These are phyloP conservation scores for Dunckerocampus dactyliophorus DNA, from an alignment of 2,113 vertebrate genomes.

Conservation along the genomic window DNA sequence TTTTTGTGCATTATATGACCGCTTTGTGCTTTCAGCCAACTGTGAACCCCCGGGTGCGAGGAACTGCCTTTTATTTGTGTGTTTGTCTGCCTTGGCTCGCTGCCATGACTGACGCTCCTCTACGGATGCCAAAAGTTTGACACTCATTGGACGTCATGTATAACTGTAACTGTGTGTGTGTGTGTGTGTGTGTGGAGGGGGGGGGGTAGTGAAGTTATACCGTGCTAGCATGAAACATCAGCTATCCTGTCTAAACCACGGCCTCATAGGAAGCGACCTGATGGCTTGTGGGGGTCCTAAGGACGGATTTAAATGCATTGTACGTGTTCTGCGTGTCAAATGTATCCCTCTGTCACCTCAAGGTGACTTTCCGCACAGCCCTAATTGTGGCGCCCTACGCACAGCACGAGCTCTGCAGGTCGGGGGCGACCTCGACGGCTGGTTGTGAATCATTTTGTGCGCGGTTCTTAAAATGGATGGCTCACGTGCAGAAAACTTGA, in stretches of 20 bases:
- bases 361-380: not conserved
- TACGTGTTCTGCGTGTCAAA: not conserved
- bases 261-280: not conserved
- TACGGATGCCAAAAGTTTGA: constrained; percentile 41
- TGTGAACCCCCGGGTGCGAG: constrained; percentile 39
- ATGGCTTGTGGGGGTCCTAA: not conserved
- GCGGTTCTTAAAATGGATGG: not conserved
- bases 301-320: not conserved
- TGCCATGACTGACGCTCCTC: constrained; percentile 33
- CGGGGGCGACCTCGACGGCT: not conserved
- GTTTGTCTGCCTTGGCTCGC: constrained; percentile 45
- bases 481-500: no score
- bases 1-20: constrained; percentile 53
- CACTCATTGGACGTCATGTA: not conserved
- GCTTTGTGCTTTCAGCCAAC: constrained; percentile 54
- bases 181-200: no score
- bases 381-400: not conserved
- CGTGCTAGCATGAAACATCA: no score
- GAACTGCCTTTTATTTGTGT: constrained; percentile 43
- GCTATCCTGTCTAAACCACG: no score
- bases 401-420: not conserved
- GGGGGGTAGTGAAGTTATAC: no score
- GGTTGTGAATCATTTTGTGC: not conserved
- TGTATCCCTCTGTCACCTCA: not conserved
- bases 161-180: no score